A percentile compares a stretch with the other conserved stretches of the same genome.
Conservation (phyloP, 2,888 invertebrate species). For the Caenorhabditis auriculariae region DNA sequence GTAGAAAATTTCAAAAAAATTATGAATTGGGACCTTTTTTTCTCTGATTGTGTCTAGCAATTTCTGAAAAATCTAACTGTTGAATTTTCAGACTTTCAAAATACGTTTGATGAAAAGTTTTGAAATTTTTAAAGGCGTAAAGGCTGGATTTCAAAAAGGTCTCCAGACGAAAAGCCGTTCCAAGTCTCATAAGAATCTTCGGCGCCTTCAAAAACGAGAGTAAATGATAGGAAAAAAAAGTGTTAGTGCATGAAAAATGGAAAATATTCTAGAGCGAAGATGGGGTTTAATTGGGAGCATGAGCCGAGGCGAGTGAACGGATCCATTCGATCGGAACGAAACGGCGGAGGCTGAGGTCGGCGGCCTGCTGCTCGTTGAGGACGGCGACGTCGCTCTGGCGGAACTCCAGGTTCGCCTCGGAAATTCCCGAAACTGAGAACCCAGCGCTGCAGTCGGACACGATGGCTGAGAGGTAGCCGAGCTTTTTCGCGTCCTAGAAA, state of each 20-base stretch:
- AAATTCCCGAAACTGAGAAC: slow-evolving; percentile 44
- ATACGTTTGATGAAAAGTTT: no score
- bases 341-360: slow-evolving; percentile 9
- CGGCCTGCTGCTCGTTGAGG: slow-evolving; percentile 31
- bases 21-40: no score
- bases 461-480: slow-evolving; percentile 51
- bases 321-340: slow-evolving; percentile 37
- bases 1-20: no score
- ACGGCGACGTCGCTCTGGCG: slow-evolving; percentile 45
- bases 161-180: no score
- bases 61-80: no score
- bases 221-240: not conserved
- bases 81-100: no score
- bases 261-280: not conserved
- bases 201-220: no score
- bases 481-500: slow-evolving; percentile 36
- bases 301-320: not conserved
- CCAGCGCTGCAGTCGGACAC: slow-evolving; percentile 52
- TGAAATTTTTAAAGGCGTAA: no score
- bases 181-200: no score
- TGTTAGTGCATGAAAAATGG: not conserved
- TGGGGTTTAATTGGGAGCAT: not conserved
- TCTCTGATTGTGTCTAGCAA: no score
- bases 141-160: no score
- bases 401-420: slow-evolving; percentile 47